These are phyloP conservation scores for Bovichtus diacanthus DNA, from an alignment of 2,797 vertebrate species.

Conservation along the genomic window DNA sequence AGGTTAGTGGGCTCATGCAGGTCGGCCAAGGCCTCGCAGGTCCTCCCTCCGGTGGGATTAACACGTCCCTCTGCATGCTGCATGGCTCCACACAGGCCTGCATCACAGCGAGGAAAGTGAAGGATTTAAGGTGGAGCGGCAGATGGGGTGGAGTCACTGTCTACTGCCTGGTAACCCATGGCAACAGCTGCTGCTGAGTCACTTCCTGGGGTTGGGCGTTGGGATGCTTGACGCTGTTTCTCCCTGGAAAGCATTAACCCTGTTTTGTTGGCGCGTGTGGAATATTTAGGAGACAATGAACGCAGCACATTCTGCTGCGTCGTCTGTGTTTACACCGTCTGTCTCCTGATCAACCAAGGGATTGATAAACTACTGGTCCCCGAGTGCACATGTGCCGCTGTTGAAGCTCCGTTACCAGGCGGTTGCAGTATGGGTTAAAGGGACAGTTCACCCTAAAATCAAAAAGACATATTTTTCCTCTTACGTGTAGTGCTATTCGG, in stretches of 20 bases:
- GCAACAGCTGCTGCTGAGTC: conserved; percentile 84
- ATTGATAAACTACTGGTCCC: conserved; percentile 26
- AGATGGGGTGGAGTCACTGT: conserved; percentile 42
- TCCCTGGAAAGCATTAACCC: conserved; percentile 31
- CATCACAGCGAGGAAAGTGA: conserved; percentile 49
- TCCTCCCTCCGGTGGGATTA: conserved; percentile 64
- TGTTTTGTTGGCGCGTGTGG: conserved; percentile 33
- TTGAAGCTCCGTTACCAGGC: background rate
- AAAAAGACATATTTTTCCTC: too few relatives aligned
- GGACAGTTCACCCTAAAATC: too few relatives aligned
- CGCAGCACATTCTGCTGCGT: conserved; percentile 11
- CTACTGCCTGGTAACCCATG: conserved; percentile 71
- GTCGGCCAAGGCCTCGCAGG: conserved; percentile 8
- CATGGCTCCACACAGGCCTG: background rate
- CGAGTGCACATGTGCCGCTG: background rate
- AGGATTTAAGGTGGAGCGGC: conserved; percentile 57
- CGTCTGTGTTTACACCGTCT: conserved; percentile 55
- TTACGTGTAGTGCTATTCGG: too few relatives aligned
- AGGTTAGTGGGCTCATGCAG: conserved; percentile 46
- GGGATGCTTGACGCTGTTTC: conserved; percentile 25
- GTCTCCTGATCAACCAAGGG: conserved; percentile 28
- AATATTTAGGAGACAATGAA: conserved; percentile 38
- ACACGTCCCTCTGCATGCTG: conserved; percentile 33
- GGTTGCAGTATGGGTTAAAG: background rate
- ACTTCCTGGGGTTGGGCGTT: conserved; percentile 55